Percentiles rank a stretch among this genome's conserved stretches.
These are phyloP conservation scores for Cliona cf. orientalis DNA, from an alignment of 37 sponge, comb jelly and placozoan genomes.

Conservation along the genomic window DNA sequence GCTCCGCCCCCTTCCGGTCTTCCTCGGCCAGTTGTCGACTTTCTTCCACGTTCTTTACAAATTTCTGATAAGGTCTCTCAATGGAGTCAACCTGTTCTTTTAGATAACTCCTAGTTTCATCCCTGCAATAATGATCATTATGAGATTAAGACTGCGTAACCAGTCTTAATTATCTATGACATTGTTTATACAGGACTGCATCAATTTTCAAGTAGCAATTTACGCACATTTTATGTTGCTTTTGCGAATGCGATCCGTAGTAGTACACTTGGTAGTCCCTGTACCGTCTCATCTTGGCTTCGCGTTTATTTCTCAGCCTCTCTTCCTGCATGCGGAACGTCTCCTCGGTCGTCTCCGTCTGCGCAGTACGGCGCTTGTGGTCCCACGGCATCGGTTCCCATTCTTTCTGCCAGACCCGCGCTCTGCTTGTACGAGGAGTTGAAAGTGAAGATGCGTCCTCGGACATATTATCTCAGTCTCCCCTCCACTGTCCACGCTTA, in stretches of 20 bases:
- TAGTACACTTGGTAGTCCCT: slow-evolving; percentile 52
- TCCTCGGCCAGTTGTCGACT: slow-evolving; percentile 10
- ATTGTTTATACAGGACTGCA: not conserved
- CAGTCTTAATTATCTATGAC: not conserved
- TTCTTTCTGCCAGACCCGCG: slow-evolving; percentile 24
- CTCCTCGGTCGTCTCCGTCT: slow-evolving; percentile 32
- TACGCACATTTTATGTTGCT: slow-evolving; percentile 41
- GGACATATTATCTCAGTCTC: not conserved
- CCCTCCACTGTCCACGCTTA: not conserved
- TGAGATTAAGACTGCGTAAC: not conserved
- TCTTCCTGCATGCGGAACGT: slow-evolving; percentile 19
- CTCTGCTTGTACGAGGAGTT: slow-evolving; percentile 12
- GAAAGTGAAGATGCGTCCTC: too few species aligned
- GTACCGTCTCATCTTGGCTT: slow-evolving; percentile 11
- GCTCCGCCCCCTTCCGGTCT: not conserved
- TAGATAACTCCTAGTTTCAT: slow-evolving; percentile 15
- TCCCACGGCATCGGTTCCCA: slow-evolving; percentile 39
- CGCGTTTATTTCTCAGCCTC: slow-evolving; percentile 12
- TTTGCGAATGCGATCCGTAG: slow-evolving; percentile 41
- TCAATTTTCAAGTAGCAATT: too few species aligned
- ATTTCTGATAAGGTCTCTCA: slow-evolving; percentile 9
- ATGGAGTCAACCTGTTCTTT: slow-evolving; percentile 47
- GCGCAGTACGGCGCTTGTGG: slow-evolving; percentile 13
- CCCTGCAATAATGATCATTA: slow-evolving; percentile 8
- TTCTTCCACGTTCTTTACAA: slow-evolving; percentile 27